phyloP scores from a whole-genome alignment of 2,888 invertebrate species.

The Spodoptera littoralis region DNA sequence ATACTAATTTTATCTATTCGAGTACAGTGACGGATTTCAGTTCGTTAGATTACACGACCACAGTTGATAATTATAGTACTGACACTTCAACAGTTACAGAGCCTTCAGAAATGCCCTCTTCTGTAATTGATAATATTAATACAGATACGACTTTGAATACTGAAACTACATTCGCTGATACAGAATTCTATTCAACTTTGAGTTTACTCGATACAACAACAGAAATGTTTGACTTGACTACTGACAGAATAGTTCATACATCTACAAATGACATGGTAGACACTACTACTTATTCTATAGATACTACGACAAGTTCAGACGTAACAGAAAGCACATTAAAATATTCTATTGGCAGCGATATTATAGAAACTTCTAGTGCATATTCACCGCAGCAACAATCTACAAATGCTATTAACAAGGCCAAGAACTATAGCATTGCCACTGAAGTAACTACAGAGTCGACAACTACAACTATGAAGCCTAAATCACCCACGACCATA shows the following conservation, averaged over 20 bases:
- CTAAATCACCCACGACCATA: slow-evolving; percentile 10
- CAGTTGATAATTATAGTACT: slow-evolving; percentile 4
- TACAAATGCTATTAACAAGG: slow-evolving; percentile 21
- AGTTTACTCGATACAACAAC: slow-evolving; percentile 25
- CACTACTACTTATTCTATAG: slow-evolving; percentile 12
- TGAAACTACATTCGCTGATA: slow-evolving; percentile 34
- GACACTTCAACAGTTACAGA: slow-evolving; percentile 7
- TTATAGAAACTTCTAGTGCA: slow-evolving; percentile 26
- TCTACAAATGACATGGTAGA: slow-evolving; percentile 21
- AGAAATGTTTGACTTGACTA: slow-evolving; percentile 14
- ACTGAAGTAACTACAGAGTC: slow-evolving; percentile 30
- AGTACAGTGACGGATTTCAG: slow-evolving; percentile 17
- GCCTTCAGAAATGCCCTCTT: slow-evolving; percentile 15
- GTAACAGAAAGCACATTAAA: slow-evolving; percentile 16
- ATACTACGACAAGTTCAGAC: slow-evolving; percentile 16
- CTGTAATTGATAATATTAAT: slow-evolving; percentile 11
- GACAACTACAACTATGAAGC: slow-evolving; percentile 12
- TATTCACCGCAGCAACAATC: slow-evolving; percentile 12
- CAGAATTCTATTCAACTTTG: slow-evolving; percentile 17
- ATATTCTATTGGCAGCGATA: slow-evolving; percentile 14
- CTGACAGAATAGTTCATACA: slow-evolving; percentile 11
- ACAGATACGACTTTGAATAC: slow-evolving; percentile 36
- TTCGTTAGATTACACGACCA: slow-evolving; percentile 8
- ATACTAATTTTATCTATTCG: slow-evolving; percentile 19
- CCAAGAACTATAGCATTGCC: slow-evolving; percentile 15